Conservation (phyloP, 2,888 invertebrate genomes). For the Arenicola marina region DNA sequence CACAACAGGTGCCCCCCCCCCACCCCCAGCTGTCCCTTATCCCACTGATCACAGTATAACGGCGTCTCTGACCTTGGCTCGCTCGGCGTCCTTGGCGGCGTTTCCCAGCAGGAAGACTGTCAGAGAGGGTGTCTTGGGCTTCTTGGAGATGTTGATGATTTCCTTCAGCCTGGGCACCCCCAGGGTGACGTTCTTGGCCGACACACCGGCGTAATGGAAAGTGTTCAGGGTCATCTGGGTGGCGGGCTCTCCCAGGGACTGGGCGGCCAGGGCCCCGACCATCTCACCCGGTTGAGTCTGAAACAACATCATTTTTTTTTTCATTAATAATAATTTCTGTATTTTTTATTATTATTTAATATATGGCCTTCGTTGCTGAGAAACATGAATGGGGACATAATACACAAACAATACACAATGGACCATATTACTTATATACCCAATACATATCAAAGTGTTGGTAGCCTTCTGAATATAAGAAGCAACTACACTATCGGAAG, state of each 20-base stretch:
- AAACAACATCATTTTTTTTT: not conserved
- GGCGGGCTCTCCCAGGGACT: conserved; percentile 98
- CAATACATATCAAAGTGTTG: too few species aligned
- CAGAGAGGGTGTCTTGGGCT: conserved; percentile 97
- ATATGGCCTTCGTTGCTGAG: too few species aligned
- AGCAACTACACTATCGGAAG: too few species aligned
- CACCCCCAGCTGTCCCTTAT: too few species aligned
- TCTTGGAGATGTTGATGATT: conserved; percentile 96
- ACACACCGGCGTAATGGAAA: conserved; percentile 99
- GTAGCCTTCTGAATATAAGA: too few species aligned
- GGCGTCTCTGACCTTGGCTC: conserved; percentile 82
- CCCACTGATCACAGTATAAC: too few species aligned
- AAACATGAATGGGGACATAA: too few species aligned
- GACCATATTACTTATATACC: too few species aligned
- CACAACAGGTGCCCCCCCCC: too few species aligned
- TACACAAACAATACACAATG: too few species aligned
- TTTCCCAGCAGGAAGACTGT: conserved; percentile 98
- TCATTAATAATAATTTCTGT: too few species aligned
- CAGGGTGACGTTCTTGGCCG: conserved; percentile 99
- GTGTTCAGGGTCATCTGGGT: conserved; percentile 92
- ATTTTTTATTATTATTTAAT: too few species aligned
- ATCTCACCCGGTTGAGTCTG: conserved; percentile 95
- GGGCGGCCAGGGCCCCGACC: conserved; percentile 99
- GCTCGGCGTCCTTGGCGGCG: conserved; percentile 97
- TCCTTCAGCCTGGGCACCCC: conserved; percentile 96